These are phyloP conservation scores for Andrena praecox DNA, from an alignment of 2,888 invertebrate species.

Conservation along the genomic window DNA sequence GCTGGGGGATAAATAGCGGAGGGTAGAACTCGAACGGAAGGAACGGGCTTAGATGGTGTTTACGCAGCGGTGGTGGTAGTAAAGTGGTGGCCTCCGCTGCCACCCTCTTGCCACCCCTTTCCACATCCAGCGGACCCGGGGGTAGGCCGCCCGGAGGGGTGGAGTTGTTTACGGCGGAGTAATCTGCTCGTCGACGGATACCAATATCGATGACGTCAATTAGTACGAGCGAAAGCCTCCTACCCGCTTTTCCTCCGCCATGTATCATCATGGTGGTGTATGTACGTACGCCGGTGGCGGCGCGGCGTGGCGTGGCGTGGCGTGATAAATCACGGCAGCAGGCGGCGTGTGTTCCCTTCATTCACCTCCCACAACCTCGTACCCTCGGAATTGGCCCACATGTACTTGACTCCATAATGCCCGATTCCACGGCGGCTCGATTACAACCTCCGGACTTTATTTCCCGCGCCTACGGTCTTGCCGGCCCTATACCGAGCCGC, in stretches of 20 bases:
- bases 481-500: background rate
- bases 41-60: conserved; percentile 65
- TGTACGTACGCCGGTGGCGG: conserved; percentile 74
- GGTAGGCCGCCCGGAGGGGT: conserved; percentile 65
- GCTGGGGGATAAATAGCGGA: conserved; percentile 49
- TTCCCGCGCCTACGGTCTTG: conserved; percentile 14
- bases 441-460: conserved; percentile 42
- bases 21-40: conserved; percentile 54
- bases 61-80: conserved; percentile 66
- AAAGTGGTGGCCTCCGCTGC: conserved; percentile 63
- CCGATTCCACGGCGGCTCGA: conserved; percentile 60
- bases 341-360: conserved; percentile 80
- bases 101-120: conserved; percentile 51
- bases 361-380: conserved; percentile 77
- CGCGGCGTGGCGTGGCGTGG: conserved; percentile 70
- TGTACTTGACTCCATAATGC: conserved; percentile 80
- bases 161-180: conserved; percentile 84
- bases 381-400: conserved; percentile 77
- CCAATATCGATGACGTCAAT: conserved; percentile 85
- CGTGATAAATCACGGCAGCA: conserved; percentile 84
- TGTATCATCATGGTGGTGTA: conserved; percentile 82
- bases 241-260: conserved; percentile 74
- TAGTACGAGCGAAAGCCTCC: conserved; percentile 81
- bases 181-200: conserved; percentile 84
- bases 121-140: conserved; percentile 45